Conservation (phyloP, 2,888 invertebrate genomes). For the Sussaba pulchella region DNA sequence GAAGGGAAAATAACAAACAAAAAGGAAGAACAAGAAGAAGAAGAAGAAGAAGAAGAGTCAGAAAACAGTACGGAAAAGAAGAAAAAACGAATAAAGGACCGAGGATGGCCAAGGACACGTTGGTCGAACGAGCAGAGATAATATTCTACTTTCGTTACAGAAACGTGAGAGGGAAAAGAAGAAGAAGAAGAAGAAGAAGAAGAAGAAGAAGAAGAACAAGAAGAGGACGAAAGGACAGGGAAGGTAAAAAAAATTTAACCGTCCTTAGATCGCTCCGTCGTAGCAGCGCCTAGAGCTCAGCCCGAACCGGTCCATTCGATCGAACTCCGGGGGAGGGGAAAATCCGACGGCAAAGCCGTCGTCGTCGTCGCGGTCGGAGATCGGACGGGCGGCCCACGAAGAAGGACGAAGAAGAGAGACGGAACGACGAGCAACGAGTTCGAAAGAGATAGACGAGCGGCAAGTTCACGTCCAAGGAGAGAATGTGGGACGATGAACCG, state of each 20-base stretch:
- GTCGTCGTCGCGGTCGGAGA: slow-evolving; percentile 55
- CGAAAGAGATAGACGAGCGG: slow-evolving; percentile 75
- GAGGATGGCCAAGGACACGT: not conserved
- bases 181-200: slow-evolving; percentile 4
- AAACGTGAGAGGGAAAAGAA: slow-evolving; percentile 1
- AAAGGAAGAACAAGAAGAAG: not conserved
- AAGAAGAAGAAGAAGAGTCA: slow-evolving; percentile 49
- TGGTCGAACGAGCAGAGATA: no score
- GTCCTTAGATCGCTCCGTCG: slow-evolving; percentile 29
- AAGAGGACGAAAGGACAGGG: slow-evolving; percentile 16
- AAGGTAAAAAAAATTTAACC: slow-evolving; percentile 10
- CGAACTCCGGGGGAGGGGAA: slow-evolving; percentile 53
- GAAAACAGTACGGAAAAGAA: no score
- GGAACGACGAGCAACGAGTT: slow-evolving; percentile 73
- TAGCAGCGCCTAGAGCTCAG: slow-evolving; percentile 1
- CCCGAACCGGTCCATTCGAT: slow-evolving; percentile 61
- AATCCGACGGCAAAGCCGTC: slow-evolving; percentile 51
- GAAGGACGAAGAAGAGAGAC: slow-evolving; percentile 74
- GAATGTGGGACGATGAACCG: slow-evolving; percentile 82
- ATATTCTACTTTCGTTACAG: not conserved
- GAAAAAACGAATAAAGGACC: not conserved
- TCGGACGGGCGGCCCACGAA: slow-evolving; percentile 64
- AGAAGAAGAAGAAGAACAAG: slow-evolving; percentile 48
- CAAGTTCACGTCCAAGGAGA: slow-evolving; percentile 82
- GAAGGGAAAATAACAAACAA: no score